phyloP scores from a whole-genome alignment of 1,140 invertebrate species.

The Halesus radiatus region DNA sequence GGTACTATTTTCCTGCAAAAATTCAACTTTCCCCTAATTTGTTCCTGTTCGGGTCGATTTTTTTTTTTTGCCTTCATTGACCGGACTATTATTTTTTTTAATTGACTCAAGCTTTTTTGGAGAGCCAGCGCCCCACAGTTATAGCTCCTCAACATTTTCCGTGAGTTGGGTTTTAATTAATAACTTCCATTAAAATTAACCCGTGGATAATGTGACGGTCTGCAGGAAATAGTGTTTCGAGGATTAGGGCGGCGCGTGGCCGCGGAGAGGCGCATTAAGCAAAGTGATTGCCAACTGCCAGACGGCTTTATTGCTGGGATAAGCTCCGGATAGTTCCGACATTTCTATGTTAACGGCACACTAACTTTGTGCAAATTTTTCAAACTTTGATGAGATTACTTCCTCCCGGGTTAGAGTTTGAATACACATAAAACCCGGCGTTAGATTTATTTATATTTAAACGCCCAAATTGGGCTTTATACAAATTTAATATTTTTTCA shows the following conservation, averaged over 20 bases:
- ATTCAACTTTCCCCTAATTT: no score
- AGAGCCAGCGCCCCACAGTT: neutral
- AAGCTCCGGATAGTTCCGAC: neutral
- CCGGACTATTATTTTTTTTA: no score
- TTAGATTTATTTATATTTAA: no score
- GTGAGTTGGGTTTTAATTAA: conserved; percentile 22
- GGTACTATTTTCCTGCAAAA: no score
- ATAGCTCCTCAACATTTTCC: neutral
- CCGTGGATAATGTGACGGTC: conserved; percentile 3
- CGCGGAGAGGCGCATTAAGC: neutral
- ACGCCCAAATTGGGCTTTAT: no score
- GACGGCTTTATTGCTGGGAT: neutral
- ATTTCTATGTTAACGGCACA: neutral
- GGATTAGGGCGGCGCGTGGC: neutral
- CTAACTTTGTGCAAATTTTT: neutral
- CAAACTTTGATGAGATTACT: no score
- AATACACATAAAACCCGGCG: no score
- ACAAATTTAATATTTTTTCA: no score
- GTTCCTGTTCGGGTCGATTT: no score
- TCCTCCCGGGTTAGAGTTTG: no score
- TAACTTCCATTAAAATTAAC: conserved; percentile 13
- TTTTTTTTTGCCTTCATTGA: no score
- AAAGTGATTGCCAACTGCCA: conserved; percentile 5
- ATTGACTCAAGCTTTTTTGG: no score
- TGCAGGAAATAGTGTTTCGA: conserved; percentile 13